Conservation (phyloP, 2,888 invertebrate species). For the Leptogaster cylindrica region DNA sequence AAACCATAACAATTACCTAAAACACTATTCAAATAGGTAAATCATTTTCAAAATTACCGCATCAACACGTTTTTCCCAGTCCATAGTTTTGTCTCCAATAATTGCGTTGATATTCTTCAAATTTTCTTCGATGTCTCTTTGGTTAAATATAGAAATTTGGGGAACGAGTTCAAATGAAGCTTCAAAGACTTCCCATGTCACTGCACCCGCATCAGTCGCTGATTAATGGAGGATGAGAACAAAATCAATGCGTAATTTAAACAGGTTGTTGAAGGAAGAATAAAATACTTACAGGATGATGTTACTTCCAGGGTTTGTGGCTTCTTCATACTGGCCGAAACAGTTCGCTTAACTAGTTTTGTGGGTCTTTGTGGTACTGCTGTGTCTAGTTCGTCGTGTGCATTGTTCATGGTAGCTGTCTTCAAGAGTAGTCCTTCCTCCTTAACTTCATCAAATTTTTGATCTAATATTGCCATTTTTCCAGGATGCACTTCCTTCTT, state of each 20-base stretch:
- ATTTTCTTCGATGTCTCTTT: constrained; percentile 82
- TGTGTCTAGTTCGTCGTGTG: constrained; percentile 63
- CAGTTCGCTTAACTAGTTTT: constrained; percentile 63
- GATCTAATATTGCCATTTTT: constrained; percentile 73
- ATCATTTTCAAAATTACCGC: constrained; percentile 65
- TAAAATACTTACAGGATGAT: constrained; percentile 45
- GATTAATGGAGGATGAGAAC: background rate
- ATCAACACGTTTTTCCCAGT: constrained; percentile 95
- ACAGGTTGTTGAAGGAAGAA: too few relatives aligned
- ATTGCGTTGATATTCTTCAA: constrained; percentile 76
- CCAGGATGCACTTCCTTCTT: constrained; percentile 80
- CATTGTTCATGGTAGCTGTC: constrained; percentile 65
- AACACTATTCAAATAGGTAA: background rate
- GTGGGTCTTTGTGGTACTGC: constrained; percentile 60
- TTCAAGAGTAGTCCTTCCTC: constrained; percentile 80
- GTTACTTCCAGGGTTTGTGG: constrained; percentile 53
- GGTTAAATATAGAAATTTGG: constrained; percentile 80
- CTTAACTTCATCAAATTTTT: constrained; percentile 86
- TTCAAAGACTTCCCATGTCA: constrained; percentile 87
- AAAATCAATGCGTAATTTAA: too few relatives aligned
- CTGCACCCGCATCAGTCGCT: constrained; percentile 75
- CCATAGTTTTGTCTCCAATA: constrained; percentile 80
- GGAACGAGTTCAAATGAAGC: constrained; percentile 85
- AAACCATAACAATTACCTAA: constrained; percentile 51
- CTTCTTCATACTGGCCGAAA: constrained; percentile 56